Evolutionary conservation across 1,140 invertebrate species (phyloP), one percentile per base, ranked within the genome.

Genomic region (Drosophila tropicalis): DNA sequence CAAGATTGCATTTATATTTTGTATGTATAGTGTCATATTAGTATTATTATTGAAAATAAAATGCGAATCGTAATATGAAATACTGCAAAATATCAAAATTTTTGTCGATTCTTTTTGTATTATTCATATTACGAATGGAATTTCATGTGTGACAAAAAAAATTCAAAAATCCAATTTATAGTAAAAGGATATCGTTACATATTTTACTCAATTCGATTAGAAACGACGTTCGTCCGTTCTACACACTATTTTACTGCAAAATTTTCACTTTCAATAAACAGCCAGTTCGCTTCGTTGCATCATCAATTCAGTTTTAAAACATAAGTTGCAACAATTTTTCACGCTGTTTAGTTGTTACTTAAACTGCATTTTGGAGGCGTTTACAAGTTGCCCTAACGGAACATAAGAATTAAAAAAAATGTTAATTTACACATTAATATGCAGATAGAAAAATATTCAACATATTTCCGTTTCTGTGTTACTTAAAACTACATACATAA

Each of bases 401-500:
- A 47, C 13, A 19, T 9, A 47, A 6, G 13, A 19, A 19, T 47
- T 19, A 9, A 22, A 39, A 39, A 39, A 13, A 39, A 39, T 39
- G n/a, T 3, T 29, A 29, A 29, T 29, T 39, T 51, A 51, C 19
- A 51, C 19, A 17, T 47, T 9, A 22, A 51, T 51, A 51, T 51
- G 17, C 13, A 51, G 10, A 51, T 51, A 51, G 44, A 51, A 51
- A 29, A 51, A 17, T 51, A 51, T 51, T 51, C 44, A 51, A 51
- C 44, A 22, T 51, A 51, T 51, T 22, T 51, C 5, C 17, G 17
- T 51, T 51, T 51, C 17, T 22, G 2, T 22, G 12, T 22, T 51
- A 51, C 44, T 51, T 51, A 51, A 51, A 51, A 51, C 10, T 51
- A 51, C 17, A 12, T 51, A 51, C 17, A 51, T 51, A 51, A 51